Conservation (phyloP, 2,888 invertebrate species). For the Autographa pulchrina region DNA sequence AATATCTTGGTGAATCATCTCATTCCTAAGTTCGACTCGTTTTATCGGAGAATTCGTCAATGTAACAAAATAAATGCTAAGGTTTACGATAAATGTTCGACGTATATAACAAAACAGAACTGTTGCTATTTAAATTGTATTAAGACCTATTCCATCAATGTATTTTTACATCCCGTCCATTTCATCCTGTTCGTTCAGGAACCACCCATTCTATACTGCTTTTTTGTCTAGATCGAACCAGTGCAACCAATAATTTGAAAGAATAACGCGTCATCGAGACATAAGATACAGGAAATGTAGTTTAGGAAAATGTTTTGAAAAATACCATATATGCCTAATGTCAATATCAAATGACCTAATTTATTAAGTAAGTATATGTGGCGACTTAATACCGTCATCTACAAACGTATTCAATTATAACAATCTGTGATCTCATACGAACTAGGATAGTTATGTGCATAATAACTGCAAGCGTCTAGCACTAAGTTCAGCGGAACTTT, state of each 20-base stretch:
- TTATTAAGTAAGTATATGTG: too few species aligned
- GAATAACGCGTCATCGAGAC: neutral
- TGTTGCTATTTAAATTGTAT: neutral
- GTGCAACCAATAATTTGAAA: neutral
- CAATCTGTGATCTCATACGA: neutral
- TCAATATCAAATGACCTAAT: too few species aligned
- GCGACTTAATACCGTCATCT: neutral
- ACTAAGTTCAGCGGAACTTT: slow-evolving; percentile 19
- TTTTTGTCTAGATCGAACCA: neutral
- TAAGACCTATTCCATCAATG: neutral
- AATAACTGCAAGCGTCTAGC: slow-evolving; percentile 9
- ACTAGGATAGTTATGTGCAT: slow-evolving; percentile 6
- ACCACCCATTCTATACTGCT: neutral
- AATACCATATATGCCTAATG: neutral
- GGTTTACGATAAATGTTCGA: neutral
- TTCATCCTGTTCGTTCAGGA: neutral
- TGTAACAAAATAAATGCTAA: neutral
- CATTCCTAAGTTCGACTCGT: neutral
- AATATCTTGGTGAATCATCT: slow-evolving; percentile 1
- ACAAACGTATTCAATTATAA: neutral
- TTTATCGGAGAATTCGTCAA: neutral
- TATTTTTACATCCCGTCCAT: neutral
- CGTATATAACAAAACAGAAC: neutral
- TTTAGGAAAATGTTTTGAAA: neutral
- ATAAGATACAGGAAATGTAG: neutral